phyloP scores from a whole-genome alignment of 2,888 invertebrate species.

The Mimachlamys varia region DNA sequence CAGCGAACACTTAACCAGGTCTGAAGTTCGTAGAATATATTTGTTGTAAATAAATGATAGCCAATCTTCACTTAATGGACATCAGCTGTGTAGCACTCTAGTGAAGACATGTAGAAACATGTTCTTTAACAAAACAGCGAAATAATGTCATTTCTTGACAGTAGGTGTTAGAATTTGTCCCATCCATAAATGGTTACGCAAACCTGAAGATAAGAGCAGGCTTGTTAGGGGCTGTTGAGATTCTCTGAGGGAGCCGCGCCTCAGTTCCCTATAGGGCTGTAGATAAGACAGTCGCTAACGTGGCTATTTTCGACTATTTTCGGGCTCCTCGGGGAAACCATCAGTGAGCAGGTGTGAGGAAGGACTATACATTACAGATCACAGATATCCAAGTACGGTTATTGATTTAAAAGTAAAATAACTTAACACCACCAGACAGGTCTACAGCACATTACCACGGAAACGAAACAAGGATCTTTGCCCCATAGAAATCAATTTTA shows the following conservation, averaged over 20 bases:
- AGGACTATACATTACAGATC: neutral
- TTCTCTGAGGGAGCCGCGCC: neutral
- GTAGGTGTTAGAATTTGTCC: neutral
- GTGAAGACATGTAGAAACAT: too few relatives aligned
- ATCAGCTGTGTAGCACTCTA: too few relatives aligned
- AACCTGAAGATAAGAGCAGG: neutral
- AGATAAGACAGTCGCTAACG: neutral
- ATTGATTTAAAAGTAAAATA: slow-evolving; percentile 34
- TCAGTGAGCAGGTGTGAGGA: neutral
- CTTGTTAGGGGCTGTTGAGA: neutral
- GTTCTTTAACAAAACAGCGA: too few relatives aligned
- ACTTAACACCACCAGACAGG: slow-evolving; percentile 22
- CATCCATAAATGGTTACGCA: neutral
- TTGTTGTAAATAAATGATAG: too few relatives aligned
- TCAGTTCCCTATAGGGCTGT: neutral
- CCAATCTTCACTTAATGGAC: too few relatives aligned
- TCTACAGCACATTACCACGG: neutral
- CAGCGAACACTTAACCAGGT: too few relatives aligned
- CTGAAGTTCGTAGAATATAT: too few relatives aligned
- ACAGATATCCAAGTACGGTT: neutral
- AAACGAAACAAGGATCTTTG: slow-evolving; percentile 22
- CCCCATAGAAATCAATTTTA: slow-evolving; percentile 9
- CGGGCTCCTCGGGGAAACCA: neutral
- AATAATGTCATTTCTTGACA: neutral
- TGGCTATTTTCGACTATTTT: slow-evolving; percentile 6